Evolutionary conservation across 2,888 invertebrate species (phyloP).

Genomic region (Cheilosia scutellata): DNA sequence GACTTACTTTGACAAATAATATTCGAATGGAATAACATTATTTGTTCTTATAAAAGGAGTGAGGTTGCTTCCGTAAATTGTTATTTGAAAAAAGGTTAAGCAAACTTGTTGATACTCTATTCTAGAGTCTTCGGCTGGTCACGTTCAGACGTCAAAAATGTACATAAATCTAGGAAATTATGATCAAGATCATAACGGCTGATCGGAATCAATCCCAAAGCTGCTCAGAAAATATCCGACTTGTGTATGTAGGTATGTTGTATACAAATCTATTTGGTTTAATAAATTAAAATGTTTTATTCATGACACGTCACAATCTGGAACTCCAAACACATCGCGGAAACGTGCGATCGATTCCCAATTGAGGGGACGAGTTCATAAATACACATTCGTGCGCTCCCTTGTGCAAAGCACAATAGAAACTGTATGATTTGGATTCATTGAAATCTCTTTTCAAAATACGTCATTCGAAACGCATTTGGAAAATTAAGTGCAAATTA

Average conservation of each 20-base stretch:
- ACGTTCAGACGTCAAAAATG: slow-evolving; percentile 23
- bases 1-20: too few species aligned
- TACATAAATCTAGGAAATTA: slow-evolving; percentile 12
- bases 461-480: too few species aligned
- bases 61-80: neutral
- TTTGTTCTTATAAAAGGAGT: neutral
- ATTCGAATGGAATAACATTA: too few species aligned
- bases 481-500: too few species aligned
- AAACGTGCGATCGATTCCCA: slow-evolving; percentile 43
- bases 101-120: neutral
- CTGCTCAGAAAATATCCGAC: neutral
- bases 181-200: slow-evolving; percentile 35
- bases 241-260: neutral
- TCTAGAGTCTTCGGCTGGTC: neutral
- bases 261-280: slow-evolving; percentile 1
- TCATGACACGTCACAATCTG: slow-evolving; percentile 45
- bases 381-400: slow-evolving; percentile 20
- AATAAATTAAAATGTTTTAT: slow-evolving; percentile 15
- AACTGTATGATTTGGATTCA: slow-evolving; percentile 13
- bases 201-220: neutral
- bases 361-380: slow-evolving; percentile 20
- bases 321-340: slow-evolving; percentile 51
- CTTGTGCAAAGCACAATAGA: slow-evolving; percentile 9
- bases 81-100: neutral
- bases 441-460: too few species aligned